Conservation (phyloP, 2,113 vertebrate genomes). For the Pungitius pungitius region DNA sequence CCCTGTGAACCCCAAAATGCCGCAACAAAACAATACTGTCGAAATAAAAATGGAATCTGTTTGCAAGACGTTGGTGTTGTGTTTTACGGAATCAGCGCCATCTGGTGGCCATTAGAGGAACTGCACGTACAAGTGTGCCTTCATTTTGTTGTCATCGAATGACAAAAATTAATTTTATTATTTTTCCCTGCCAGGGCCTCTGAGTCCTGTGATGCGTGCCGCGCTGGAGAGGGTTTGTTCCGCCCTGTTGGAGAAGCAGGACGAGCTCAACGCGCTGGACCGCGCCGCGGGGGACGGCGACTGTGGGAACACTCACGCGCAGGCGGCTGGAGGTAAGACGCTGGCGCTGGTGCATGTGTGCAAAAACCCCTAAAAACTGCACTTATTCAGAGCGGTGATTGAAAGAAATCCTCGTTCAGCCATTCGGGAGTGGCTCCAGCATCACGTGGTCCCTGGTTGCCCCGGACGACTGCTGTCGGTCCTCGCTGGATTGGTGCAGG, state of each 20-base stretch:
- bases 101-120: not conserved
- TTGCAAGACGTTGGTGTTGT: not conserved
- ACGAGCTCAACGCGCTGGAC: conserved; percentile 90
- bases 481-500: conserved; percentile 86
- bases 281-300: conserved; percentile 90
- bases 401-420: conserved; percentile 74
- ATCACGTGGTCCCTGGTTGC: conserved; percentile 70
- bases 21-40: not conserved
- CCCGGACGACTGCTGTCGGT: conserved; percentile 80
- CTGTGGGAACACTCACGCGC: conserved; percentile 91
- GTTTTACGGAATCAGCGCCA: not conserved
- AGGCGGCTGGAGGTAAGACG: conserved; percentile 85
- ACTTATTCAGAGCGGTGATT: not conserved
- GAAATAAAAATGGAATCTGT: not conserved
- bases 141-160: not conserved
- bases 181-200: conserved; percentile 65
- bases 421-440: conserved; percentile 84
- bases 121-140: not conserved
- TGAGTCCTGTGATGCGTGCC: conserved; percentile 39
- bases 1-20: too few relatives aligned
- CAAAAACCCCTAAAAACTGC: too few relatives aligned
- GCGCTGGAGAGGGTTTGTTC: conserved; percentile 82
- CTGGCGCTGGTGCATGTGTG: not conserved
- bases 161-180: not conserved
- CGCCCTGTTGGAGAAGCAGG: conserved; percentile 81